These are phyloP conservation scores for Propithecus deckenii DNA, from an alignment of 2,797 vertebrate genomes.

Conservation along the genomic window DNA sequence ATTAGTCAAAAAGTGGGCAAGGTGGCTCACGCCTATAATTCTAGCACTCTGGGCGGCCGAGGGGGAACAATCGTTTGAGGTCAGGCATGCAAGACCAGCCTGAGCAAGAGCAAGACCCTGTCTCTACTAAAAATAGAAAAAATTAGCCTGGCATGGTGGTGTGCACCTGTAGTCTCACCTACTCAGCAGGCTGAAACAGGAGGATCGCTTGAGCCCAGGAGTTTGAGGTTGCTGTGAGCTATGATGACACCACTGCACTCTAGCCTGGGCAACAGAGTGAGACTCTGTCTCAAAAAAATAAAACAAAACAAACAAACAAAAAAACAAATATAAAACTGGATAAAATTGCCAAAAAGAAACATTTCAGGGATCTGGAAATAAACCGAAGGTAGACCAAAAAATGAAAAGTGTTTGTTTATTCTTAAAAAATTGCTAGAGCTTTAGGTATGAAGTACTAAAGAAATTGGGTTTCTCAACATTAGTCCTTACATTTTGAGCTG, in stretches of 20 bases:
- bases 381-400: neutral
- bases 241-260: neutral
- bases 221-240: neutral
- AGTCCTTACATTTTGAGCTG: neutral
- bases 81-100: neutral
- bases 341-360: neutral
- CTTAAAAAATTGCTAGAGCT: neutral
- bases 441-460: neutral
- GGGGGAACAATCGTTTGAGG: neutral
- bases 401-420: neutral
- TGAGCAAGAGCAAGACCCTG: neutral
- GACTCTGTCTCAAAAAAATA: neutral
- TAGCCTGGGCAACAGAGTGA: neutral
- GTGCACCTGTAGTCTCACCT: rapidly evolving
- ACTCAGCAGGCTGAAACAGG: neutral
- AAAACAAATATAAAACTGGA: slow-evolving; percentile 5
- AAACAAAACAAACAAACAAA: too few species aligned
- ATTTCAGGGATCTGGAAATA: neutral
- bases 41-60: neutral
- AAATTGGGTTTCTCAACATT: neutral
- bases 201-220: neutral
- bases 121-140: neutral
- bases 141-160: too few species aligned
- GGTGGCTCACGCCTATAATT: neutral
- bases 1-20: neutral